phyloP scores from a whole-genome alignment of 1,140 invertebrate genomes.

The Drosophila willistoni region DNA sequence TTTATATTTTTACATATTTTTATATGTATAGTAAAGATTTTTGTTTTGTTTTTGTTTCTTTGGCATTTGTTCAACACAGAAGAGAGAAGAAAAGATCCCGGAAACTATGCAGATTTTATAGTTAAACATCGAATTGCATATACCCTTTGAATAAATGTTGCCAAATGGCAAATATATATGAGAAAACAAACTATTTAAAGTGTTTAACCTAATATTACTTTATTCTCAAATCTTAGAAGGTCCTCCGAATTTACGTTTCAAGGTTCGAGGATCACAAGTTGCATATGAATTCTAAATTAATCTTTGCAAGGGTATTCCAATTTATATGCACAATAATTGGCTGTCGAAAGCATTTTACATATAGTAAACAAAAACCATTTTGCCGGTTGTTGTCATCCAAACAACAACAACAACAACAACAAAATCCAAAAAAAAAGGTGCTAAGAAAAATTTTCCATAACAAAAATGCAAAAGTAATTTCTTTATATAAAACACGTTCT shows the following conservation, averaged over 20 bases:
- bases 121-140: neutral
- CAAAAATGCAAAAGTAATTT: conserved; percentile 21
- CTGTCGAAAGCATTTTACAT: neutral
- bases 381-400: neutral
- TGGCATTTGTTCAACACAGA: conserved; percentile 1
- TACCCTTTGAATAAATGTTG: neutral
- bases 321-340: too few relatives aligned
- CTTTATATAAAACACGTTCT: neutral
- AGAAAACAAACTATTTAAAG: too few relatives aligned
- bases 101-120: neutral
- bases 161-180: too few relatives aligned
- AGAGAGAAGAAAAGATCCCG: neutral
- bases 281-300: too few relatives aligned
- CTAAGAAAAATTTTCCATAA: conserved; percentile 20
- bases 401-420: neutral
- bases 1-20: conserved; percentile 36
- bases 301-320: too few relatives aligned
- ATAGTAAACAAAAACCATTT: neutral
- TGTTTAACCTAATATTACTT: too few relatives aligned
- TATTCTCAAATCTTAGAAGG: too few relatives aligned
- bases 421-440: neutral
- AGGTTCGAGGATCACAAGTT: neutral
- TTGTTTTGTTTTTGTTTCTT: neutral
- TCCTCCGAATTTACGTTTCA: too few relatives aligned
- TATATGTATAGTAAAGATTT: neutral